Evolutionary conservation across 2,888 invertebrate genomes (phyloP).

Genomic region (Drosophila yooni): DNA sequence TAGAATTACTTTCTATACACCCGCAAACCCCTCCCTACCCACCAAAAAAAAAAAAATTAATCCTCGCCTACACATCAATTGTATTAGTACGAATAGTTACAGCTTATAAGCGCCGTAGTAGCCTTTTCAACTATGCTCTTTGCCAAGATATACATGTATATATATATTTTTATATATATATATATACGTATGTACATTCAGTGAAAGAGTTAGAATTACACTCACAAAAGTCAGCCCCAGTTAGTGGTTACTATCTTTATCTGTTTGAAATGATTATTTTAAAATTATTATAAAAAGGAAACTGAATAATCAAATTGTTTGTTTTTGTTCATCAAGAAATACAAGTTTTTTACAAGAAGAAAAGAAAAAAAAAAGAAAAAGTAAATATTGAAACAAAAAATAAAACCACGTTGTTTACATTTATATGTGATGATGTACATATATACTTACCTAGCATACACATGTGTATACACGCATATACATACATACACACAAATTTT

Average conservation of each 20-base stretch:
- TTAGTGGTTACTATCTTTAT: conserved; percentile 66
- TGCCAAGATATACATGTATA: conserved; percentile 4
- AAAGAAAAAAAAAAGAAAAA: conserved; percentile 57
- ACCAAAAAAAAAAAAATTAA: background rate
- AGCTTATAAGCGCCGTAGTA: conserved; percentile 32
- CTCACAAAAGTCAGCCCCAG: conserved; percentile 29
- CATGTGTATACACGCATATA: conserved; percentile 10
- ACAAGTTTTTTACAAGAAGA: conserved; percentile 75
- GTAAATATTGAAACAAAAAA: conserved; percentile 67
- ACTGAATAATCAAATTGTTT: conserved; percentile 76
- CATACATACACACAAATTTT: conserved; percentile 15
- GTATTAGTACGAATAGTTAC: conserved; percentile 40
- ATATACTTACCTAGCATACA: conserved; percentile 14
- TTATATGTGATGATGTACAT: conserved; percentile 48
- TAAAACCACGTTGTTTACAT: conserved; percentile 66
- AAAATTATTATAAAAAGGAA: conserved; percentile 60
- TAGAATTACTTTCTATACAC: conserved; percentile 16
- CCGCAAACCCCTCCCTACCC: background rate
- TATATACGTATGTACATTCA: conserved; percentile 14
- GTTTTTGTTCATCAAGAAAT: conserved; percentile 78
- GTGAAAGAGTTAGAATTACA: conserved; percentile 3
- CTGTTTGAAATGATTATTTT: conserved; percentile 77
- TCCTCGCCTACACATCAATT: conserved; percentile 5
- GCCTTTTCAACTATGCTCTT: conserved; percentile 39
- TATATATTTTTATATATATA: background rate